A percentile compares a stretch with the other conserved stretches of the same genome.
phyloP scores from a whole-genome alignment of 2,888 invertebrate genomes.

The Aspidapion aeneum region DNA sequence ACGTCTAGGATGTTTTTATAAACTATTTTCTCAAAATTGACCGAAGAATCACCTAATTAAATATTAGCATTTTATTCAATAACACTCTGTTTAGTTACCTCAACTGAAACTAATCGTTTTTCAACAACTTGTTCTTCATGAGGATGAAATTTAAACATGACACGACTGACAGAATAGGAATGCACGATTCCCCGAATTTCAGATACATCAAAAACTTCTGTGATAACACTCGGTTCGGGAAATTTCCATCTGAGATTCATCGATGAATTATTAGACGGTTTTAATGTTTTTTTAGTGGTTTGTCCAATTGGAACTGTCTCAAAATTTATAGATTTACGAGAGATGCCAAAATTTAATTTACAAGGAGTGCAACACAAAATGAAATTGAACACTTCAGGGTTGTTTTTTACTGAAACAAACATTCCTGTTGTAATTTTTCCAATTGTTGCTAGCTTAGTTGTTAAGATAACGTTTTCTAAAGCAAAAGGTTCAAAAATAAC shows the following conservation, averaged over 20 bases:
- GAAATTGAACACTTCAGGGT: constrained; percentile 55
- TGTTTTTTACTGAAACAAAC: constrained; percentile 51
- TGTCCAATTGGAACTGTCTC: constrained; percentile 39
- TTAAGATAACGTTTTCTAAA: constrained; percentile 36
- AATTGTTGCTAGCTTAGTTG: constrained; percentile 38
- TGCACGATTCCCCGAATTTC: constrained; percentile 48
- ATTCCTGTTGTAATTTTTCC: constrained; percentile 40
- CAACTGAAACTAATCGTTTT: constrained; percentile 46
- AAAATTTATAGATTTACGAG: constrained; percentile 48
- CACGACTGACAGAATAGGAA: constrained; percentile 50
- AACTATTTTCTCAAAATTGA: too few relatives aligned
- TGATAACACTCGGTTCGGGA: constrained; percentile 45
- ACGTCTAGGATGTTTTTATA: too few relatives aligned
- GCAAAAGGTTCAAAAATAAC: constrained; percentile 35
- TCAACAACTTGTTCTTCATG: constrained; percentile 44
- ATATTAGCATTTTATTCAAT: too few relatives aligned
- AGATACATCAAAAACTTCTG: constrained; percentile 49
- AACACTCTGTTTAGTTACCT: too few relatives aligned
- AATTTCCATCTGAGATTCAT: constrained; percentile 57
- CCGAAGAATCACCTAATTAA: too few relatives aligned
- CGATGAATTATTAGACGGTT: constrained; percentile 55
- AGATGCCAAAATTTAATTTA: constrained; percentile 49
- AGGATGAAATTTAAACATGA: constrained; percentile 52
- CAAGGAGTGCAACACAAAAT: constrained; percentile 53
- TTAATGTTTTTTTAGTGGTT: constrained; percentile 40